Evolutionary conservation across 2,113 vertebrate genomes (phyloP).

Genomic region (Sphaerodactylus townsendi): DNA sequence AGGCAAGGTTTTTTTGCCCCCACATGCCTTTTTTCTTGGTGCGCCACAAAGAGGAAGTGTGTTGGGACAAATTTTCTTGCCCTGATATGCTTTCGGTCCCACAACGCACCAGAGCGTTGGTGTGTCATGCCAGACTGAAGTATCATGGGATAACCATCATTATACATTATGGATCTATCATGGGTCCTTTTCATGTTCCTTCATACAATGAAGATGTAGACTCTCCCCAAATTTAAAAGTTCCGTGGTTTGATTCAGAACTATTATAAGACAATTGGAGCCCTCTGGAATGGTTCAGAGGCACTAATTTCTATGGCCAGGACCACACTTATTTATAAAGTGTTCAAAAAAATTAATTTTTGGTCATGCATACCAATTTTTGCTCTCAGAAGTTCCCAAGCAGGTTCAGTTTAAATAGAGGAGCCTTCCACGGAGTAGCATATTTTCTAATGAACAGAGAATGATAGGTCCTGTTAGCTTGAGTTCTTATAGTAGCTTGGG

Average conservation of each 20-base stretch:
- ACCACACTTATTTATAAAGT: neutral
- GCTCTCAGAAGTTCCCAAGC: neutral
- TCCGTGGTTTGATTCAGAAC: neutral
- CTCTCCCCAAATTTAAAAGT: neutral
- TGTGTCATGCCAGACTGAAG: neutral
- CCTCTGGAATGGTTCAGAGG: neutral
- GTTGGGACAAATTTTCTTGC: no score
- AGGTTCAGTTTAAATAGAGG: neutral
- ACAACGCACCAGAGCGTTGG: no score
- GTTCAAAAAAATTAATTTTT: neutral
- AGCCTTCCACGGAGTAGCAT: neutral
- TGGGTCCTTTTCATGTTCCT: neutral
- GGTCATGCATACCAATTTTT: neutral
- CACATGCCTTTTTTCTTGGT: no score
- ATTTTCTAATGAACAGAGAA: neutral
- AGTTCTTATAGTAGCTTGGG: slow-evolving; percentile 12
- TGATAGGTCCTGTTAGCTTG: neutral
- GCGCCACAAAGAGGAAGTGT: no score
- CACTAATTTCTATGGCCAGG: neutral
- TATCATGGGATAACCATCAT: neutral
- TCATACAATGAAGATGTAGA: neutral
- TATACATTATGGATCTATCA: neutral
- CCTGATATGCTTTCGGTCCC: no score
- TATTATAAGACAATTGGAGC: neutral
- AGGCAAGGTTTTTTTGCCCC: no score